These are phyloP conservation scores for Stenurella melanura DNA, from an alignment of 2,888 invertebrate species.

Conservation along the genomic window DNA sequence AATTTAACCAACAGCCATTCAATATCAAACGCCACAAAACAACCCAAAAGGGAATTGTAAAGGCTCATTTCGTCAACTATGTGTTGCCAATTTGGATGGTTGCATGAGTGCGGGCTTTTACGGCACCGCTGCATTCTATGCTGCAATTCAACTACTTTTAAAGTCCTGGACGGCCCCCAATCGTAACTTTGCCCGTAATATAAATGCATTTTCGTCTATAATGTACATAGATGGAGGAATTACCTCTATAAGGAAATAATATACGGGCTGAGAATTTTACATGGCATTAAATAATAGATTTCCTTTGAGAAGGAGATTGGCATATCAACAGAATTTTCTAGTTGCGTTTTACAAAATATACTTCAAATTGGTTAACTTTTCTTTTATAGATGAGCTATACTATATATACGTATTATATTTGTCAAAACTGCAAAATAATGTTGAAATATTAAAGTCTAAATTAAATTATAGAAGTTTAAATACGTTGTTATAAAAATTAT, in stretches of 20 bases:
- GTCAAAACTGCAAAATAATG: too few species aligned
- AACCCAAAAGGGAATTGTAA: constrained; percentile 20
- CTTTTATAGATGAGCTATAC: too few species aligned
- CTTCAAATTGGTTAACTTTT: too few species aligned
- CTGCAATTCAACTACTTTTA: constrained; percentile 12
- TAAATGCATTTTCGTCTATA: constrained; percentile 12
- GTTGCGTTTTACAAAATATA: too few species aligned
- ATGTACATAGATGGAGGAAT: constrained; percentile 22
- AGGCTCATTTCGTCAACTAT: constrained; percentile 26
- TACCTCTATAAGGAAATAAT: constrained; percentile 27
- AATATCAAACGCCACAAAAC: constrained; percentile 1
- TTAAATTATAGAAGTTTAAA: too few species aligned
- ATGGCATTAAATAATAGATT: background rate
- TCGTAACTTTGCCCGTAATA: constrained; percentile 8
- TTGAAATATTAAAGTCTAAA: too few species aligned
- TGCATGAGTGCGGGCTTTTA: constrained; percentile 23
- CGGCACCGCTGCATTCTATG: constrained; percentile 3
- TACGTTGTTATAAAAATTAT: too few species aligned
- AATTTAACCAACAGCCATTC: constrained; percentile 8
- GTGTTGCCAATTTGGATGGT: constrained; percentile 14
- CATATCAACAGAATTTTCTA: background rate
- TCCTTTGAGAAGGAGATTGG: background rate
- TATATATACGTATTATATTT: too few species aligned
- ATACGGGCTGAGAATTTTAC: constrained; percentile 9
- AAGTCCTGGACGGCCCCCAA: background rate